Conservation (phyloP, 2,797 vertebrate species). For the Paratrypauchen microcephalus region DNA sequence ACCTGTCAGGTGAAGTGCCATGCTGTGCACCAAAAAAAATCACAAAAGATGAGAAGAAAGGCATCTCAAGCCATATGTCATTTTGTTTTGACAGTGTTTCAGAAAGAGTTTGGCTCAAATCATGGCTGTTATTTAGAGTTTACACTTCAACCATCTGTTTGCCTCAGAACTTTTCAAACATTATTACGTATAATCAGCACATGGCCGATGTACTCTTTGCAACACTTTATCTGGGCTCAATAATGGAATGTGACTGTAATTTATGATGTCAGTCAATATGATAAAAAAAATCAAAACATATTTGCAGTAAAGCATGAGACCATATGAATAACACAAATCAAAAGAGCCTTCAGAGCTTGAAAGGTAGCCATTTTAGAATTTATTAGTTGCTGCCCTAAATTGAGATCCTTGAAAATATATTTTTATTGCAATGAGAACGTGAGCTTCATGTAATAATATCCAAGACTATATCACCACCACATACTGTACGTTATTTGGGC, state of each 20-base stretch:
- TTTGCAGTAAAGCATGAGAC: neutral
- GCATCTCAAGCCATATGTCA: neutral
- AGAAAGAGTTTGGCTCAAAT: slow-evolving; percentile 9
- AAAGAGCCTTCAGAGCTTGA: no score
- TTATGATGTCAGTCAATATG: no score
- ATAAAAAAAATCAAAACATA: no score
- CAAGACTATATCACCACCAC: no score
- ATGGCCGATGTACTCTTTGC: no score
- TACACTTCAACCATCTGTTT: slow-evolving; percentile 2
- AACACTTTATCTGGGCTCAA: neutral
- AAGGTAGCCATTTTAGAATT: no score
- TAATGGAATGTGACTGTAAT: neutral
- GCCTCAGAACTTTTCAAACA: slow-evolving; percentile 2
- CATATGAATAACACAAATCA: no score
- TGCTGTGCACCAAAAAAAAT: slow-evolving; percentile 11
- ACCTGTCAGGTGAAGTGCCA: slow-evolving; percentile 19
- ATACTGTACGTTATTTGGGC: no score
- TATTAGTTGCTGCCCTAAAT: no score
- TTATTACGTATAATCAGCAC: neutral
- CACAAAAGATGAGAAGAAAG: slow-evolving; percentile 20
- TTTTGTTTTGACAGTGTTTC: slow-evolving; percentile 23
- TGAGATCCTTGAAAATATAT: no score
- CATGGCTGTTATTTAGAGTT: slow-evolving; percentile 3
- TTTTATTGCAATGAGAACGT: no score
- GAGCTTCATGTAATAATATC: no score